Percentiles rank a stretch among this genome's conserved stretches.
Evolutionary conservation across 2,797 vertebrate species (phyloP).

Genomic region (Pseudocheirus occidentalis): DNA sequence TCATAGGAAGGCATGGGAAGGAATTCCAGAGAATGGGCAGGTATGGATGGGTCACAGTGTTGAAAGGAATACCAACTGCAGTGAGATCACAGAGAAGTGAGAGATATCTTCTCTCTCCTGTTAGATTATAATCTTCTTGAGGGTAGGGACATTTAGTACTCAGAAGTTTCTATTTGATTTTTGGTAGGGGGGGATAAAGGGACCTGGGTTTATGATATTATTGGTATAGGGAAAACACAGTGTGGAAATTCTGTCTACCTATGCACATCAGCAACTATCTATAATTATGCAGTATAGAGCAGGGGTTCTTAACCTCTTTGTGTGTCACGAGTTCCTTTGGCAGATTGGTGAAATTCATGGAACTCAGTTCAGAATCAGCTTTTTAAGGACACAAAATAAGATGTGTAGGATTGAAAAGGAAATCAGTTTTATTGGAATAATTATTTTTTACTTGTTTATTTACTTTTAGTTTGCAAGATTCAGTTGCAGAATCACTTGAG

Average conservation of each 20-base stretch:
- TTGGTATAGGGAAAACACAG: not conserved
- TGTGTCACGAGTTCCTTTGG: not conserved
- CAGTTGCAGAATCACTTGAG: too few relatives aligned
- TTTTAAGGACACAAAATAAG: not conserved
- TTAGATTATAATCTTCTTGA: not conserved
- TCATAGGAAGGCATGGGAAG: not conserved
- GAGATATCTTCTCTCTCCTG: not conserved
- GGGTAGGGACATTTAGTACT: not conserved
- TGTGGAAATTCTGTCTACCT: not conserved
- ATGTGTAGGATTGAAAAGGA: not conserved
- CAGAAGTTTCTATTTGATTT: not conserved
- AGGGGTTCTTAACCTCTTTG: not conserved
- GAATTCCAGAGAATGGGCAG: not conserved
- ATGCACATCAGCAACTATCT: not conserved
- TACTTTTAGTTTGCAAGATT: too few relatives aligned
- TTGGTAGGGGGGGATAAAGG: not conserved
- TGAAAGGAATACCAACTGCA: not conserved
- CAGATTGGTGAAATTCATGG: not conserved
- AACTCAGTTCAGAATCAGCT: not conserved
- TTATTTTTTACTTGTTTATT: too few relatives aligned
- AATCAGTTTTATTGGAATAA: not conserved
- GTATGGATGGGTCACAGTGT: not conserved
- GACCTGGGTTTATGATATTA: not conserved
- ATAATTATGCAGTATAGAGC: not conserved
- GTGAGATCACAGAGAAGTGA: not conserved